These are phyloP conservation scores for Colius striatus DNA, from an alignment of 2,113 vertebrate species.

Conservation along the genomic window DNA sequence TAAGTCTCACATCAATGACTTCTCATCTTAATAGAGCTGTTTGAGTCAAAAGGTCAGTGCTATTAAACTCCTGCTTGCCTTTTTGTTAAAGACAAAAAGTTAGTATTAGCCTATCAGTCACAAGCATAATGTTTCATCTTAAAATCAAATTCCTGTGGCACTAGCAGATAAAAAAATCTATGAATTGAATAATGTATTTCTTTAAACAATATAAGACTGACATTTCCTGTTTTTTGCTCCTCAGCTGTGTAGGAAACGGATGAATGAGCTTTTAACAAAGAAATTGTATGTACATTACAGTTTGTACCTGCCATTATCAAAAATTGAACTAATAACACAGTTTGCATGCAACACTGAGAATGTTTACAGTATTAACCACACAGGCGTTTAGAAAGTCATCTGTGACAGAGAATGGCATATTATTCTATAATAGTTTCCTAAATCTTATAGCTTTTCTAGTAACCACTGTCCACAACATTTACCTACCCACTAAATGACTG, in stretches of 20 bases:
- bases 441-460: not conserved
- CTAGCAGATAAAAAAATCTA: not conserved
- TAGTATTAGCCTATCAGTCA: not conserved
- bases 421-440: not conserved
- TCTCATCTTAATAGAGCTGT: not conserved
- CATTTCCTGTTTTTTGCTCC: not conserved
- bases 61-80: not conserved
- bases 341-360: not conserved
- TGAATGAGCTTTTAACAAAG: not conserved
- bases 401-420: not conserved
- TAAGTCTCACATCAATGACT: not conserved
- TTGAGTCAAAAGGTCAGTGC: not conserved
- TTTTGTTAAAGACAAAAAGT: not conserved
- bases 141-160: not conserved
- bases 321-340: not conserved
- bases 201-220: not conserved
- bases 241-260: not conserved
- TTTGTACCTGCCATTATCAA: rapidly evolving
- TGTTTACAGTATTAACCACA: not conserved
- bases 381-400: not conserved
- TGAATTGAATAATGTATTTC: not conserved
- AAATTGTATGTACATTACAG: rapidly evolving
- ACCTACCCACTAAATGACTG: not conserved
- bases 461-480: not conserved
- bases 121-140: not conserved